These are phyloP conservation scores for Cheilosia urbana DNA, from an alignment of 2,888 invertebrate genomes.

Conservation along the genomic window DNA sequence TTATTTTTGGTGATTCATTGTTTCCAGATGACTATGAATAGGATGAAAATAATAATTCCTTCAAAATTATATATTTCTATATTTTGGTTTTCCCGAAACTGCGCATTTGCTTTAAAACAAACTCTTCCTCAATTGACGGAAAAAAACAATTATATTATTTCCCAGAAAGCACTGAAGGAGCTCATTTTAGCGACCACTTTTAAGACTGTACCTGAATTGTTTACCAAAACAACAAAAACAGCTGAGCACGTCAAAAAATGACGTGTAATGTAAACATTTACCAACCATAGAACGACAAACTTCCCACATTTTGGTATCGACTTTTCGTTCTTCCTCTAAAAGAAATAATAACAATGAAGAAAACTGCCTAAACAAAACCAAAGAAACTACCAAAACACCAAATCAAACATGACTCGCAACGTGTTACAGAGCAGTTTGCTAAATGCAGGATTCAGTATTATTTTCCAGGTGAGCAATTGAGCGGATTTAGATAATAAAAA, in stretches of 20 bases:
- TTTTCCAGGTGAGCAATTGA: constrained; percentile 81
- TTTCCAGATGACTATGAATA: too few species aligned
- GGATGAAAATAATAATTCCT: too few species aligned
- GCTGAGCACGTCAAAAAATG: constrained; percentile 39
- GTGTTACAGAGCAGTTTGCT: constrained; percentile 83
- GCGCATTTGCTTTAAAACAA: too few species aligned
- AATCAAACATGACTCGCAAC: constrained; percentile 80
- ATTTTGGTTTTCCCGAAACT: too few species aligned
- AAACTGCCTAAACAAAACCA: constrained; percentile 9
- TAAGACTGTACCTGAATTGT: constrained; percentile 13
- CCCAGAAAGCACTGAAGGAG: neutral
- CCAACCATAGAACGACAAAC: neutral
- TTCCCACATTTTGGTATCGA: constrained; percentile 44
- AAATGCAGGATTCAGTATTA: constrained; percentile 83
- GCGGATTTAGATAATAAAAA: constrained; percentile 20
- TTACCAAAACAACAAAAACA: constrained; percentile 41
- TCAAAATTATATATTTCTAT: too few species aligned
- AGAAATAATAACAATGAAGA: constrained; percentile 45
- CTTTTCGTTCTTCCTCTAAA: constrained; percentile 22
- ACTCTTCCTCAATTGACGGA: too few species aligned
- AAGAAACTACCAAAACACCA: neutral
- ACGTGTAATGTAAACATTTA: constrained; percentile 67
- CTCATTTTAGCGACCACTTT: neutral
- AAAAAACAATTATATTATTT: too few species aligned
- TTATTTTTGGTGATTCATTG: too few species aligned